A percentile compares a stretch with the other conserved stretches of the same genome.
Evolutionary conservation across 2,797 vertebrate genomes (phyloP).

Genomic region (Leucoraja ocellata): DNA sequence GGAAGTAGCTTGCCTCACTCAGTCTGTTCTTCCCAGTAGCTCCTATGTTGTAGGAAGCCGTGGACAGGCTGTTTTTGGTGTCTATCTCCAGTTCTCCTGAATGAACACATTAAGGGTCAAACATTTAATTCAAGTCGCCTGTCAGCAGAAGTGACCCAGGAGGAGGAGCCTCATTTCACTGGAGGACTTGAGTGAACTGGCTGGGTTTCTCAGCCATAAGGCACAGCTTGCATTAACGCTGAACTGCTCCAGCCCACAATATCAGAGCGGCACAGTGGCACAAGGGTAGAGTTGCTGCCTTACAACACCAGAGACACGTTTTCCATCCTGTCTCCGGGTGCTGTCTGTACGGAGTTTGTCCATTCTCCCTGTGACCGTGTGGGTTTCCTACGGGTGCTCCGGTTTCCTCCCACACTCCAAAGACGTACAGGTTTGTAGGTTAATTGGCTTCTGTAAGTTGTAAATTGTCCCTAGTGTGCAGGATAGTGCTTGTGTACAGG

Average conservation of each 20-base stretch:
- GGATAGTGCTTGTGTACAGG: no score
- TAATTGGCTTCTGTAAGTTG: no score
- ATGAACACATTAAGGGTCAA: background rate
- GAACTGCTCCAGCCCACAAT: background rate
- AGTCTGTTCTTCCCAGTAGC: background rate
- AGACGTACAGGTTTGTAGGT: no score
- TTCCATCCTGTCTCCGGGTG: no score
- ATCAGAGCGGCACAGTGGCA: background rate
- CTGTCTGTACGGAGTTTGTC: no score
- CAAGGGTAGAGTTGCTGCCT: no score
- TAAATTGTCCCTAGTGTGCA: no score
- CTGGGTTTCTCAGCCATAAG: background rate
- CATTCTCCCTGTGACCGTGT: no score
- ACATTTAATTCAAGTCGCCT: background rate
- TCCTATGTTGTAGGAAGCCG: background rate
- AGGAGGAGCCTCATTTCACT: background rate
- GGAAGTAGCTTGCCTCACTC: background rate
- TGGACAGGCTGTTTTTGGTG: background rate
- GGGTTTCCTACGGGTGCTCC: no score
- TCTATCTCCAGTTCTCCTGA: background rate
- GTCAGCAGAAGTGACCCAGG: background rate
- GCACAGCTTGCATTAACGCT: background rate
- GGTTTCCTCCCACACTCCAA: no score
- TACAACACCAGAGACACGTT: no score
- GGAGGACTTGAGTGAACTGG: background rate